Percentiles rank a stretch among this genome's conserved stretches.
phyloP scores from a whole-genome alignment of 2,113 vertebrate genomes.

The Cyphomyrus discorhynchus region DNA sequence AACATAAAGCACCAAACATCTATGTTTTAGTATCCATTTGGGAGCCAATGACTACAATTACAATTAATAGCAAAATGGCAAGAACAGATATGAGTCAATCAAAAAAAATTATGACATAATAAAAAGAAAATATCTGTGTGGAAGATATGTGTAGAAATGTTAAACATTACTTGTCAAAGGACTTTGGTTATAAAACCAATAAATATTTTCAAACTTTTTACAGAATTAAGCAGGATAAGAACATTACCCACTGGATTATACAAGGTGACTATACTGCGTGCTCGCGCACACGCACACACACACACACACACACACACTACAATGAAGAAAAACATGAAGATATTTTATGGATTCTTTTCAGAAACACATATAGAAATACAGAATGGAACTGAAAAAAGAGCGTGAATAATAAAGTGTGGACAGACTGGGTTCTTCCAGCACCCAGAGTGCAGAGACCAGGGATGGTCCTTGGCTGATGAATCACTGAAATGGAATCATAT shows the following conservation, averaged over 20 bases:
- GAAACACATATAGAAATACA: neutral
- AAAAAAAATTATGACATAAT: neutral
- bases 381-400: neutral
- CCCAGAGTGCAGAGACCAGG: neutral
- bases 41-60: neutral
- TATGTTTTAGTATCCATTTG: neutral
- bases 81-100: neutral
- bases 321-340: neutral
- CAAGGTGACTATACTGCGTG: neutral
- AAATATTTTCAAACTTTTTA: neutral
- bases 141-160: neutral
- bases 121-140: neutral
- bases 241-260: neutral
- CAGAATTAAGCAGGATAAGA: neutral
- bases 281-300: too few species aligned
- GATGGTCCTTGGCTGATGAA: neutral
- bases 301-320: neutral
- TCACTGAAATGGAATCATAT: neutral
- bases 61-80: neutral
- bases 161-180: neutral
- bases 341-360: neutral
- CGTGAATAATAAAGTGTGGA: neutral
- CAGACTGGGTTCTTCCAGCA: neutral
- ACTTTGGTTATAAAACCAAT: neutral
- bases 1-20: neutral